Percentiles rank a stretch among this genome's conserved stretches.
Evolutionary conservation across 2,113 vertebrate species (phyloP).

Genomic region (Corythoichthys haematopterus): DNA sequence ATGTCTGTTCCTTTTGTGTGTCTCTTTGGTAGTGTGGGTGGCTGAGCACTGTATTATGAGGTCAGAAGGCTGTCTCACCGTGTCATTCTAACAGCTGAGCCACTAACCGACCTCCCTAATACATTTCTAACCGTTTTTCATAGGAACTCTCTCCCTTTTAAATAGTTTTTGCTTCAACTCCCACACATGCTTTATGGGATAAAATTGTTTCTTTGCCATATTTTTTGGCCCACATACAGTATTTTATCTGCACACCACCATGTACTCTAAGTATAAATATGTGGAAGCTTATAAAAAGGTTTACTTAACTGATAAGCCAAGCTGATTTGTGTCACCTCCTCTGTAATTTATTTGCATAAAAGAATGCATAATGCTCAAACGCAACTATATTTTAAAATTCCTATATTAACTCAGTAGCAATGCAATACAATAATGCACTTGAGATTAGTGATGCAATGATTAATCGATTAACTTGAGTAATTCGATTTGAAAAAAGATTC

Average conservation of each 20-base stretch:
- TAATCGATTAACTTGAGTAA: no score
- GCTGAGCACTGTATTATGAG: conserved; percentile 53
- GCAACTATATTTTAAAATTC: neutral
- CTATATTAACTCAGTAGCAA: no score
- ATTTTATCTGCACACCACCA: neutral
- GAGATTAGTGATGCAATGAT: no score
- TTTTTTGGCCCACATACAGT: conserved; percentile 3
- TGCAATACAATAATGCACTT: no score
- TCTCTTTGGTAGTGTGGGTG: conserved; percentile 41
- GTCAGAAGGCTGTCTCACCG: conserved; percentile 44
- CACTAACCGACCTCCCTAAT: conserved; percentile 14
- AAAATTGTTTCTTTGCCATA: conserved; percentile 7
- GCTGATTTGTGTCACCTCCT: neutral
- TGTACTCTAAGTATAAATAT: neutral
- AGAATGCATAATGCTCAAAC: neutral
- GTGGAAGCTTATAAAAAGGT: neutral
- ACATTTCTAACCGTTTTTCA: conserved; percentile 15
- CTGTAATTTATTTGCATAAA: neutral
- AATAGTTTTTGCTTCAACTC: conserved; percentile 17
- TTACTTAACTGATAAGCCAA: neutral
- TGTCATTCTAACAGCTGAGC: conserved; percentile 47
- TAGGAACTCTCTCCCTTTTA: neutral
- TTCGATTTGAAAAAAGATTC: no score
- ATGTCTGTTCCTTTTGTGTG: neutral
- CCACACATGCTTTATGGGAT: conserved; percentile 23